Conservation (phyloP, 2,113 vertebrate species). For the Scartelaos histophorus region DNA sequence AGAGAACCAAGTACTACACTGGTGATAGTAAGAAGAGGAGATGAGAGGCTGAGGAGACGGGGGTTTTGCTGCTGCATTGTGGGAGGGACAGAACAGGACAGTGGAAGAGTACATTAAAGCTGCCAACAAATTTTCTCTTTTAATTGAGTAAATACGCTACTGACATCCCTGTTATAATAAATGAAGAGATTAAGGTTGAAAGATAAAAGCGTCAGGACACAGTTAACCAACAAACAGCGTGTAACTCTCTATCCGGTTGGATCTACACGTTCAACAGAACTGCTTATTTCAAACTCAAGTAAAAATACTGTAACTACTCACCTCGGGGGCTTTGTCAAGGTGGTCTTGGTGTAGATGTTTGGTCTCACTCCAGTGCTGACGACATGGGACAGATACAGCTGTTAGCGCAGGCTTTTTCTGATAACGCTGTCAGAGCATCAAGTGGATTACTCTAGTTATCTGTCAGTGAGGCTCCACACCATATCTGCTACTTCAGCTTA, state of each 20-base stretch:
- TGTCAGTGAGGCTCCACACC: slow-evolving; percentile 19
- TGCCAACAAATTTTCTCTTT: no score
- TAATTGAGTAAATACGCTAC: no score
- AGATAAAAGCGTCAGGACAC: no score
- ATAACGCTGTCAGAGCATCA: slow-evolving; percentile 28
- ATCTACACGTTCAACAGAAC: background rate
- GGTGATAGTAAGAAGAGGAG: no score
- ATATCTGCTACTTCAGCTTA: slow-evolving; percentile 16
- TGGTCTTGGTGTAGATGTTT: slow-evolving; percentile 39
- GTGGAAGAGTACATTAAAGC: no score
- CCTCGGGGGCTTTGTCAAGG: slow-evolving; percentile 36
- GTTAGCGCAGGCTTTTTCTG: slow-evolving; percentile 21
- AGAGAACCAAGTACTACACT: no score
- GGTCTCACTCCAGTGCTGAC: slow-evolving; percentile 31
- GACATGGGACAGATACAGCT: slow-evolving; percentile 20
- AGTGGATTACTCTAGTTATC: slow-evolving; percentile 29
- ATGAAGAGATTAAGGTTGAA: no score
- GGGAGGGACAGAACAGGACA: no score
- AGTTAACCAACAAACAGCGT: no score
- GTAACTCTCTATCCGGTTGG: background rate
- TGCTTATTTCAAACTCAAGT: background rate
- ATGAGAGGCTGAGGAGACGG: no score
- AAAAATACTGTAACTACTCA: background rate
- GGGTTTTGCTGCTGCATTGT: no score
- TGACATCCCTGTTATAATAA: no score